phyloP scores from a whole-genome alignment of 2,113 vertebrate genomes.

The chimpanzee (Pan troglodytes) region DNA sequence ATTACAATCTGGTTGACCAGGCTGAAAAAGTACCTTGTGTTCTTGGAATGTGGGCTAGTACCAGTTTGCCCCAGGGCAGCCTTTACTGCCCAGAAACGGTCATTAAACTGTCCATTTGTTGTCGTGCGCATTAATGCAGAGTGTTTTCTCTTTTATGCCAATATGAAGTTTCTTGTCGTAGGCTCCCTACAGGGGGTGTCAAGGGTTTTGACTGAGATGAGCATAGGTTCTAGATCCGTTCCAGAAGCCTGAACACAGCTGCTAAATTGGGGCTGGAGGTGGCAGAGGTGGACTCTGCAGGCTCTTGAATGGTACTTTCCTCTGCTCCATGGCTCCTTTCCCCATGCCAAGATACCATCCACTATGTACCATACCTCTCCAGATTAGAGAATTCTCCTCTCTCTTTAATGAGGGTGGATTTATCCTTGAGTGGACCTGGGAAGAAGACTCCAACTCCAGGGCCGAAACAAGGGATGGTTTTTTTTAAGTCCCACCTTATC shows the following conservation, averaged over 20 bases:
- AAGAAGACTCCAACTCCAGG: background rate
- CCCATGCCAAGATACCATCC: background rate
- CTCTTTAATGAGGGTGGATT: background rate
- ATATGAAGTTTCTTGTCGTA: background rate
- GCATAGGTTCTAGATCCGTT: background rate
- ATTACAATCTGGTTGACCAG: constrained; percentile 16
- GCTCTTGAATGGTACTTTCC: background rate
- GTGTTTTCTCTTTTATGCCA: background rate
- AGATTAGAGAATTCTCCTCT: background rate
- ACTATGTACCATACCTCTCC: background rate
- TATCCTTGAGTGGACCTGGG: background rate
- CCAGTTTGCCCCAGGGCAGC: background rate
- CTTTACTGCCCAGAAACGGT: background rate
- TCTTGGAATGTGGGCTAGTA: background rate
- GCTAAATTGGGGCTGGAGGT: background rate
- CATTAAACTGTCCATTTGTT: background rate
- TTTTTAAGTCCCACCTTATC: background rate
- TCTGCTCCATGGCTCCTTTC: background rate
- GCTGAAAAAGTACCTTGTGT: background rate
- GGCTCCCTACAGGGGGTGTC: background rate
- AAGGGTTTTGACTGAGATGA: background rate
- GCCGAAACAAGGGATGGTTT: background rate
- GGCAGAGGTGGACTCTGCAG: too few relatives aligned
- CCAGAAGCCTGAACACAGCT: background rate
- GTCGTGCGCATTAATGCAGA: background rate